phyloP scores from a whole-genome alignment of 2,113 vertebrate genomes.

The Trichechus manatus region DNA sequence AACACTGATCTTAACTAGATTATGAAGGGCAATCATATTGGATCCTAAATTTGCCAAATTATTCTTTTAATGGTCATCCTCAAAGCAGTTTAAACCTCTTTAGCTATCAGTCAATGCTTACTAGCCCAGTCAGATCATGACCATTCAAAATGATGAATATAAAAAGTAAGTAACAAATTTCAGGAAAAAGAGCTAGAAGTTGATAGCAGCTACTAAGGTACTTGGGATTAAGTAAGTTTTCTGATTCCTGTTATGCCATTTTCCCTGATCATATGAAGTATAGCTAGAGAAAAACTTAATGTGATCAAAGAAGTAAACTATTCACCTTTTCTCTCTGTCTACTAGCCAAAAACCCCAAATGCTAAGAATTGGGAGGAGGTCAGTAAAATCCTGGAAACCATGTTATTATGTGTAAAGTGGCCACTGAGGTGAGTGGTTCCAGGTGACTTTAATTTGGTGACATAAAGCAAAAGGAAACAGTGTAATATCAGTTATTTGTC shows the following conservation, averaged over 20 bases:
- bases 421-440: not conserved
- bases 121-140: not conserved
- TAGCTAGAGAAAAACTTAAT: not conserved
- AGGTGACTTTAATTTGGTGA: not conserved
- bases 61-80: not conserved
- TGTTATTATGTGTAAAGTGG: not conserved
- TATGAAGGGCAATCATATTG: not conserved
- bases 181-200: not conserved
- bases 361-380: not conserved
- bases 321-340: not conserved
- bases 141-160: not conserved
- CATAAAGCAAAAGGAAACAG: not conserved
- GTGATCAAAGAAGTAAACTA: not conserved
- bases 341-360: not conserved
- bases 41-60: not conserved
- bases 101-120: not conserved
- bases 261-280: not conserved
- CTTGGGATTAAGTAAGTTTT: not conserved
- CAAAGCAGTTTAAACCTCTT: constrained; percentile 16
- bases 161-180: not conserved
- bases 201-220: not conserved
- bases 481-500: not conserved
- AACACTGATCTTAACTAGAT: not conserved
- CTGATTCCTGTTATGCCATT: not conserved
- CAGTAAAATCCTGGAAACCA: not conserved